Percentiles rank a stretch among this genome's conserved stretches.
These are phyloP conservation scores for Schizothorax lantsangensis DNA, from an alignment of 2,797 vertebrate genomes.

Conservation along the genomic window DNA sequence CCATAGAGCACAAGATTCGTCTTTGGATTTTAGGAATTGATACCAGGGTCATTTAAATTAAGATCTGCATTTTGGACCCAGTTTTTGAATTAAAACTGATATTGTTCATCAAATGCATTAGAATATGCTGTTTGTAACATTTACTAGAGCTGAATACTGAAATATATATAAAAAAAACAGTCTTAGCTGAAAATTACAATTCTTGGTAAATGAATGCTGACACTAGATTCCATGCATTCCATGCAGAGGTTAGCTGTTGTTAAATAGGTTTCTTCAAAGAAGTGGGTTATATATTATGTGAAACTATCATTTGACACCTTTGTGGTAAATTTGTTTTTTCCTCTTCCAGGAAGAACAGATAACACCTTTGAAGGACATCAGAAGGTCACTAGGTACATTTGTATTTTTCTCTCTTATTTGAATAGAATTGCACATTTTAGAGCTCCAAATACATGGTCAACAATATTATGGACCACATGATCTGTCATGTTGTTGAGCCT, in stretches of 20 bases:
- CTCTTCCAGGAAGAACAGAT: slow-evolving; percentile 6
- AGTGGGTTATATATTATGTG: neutral
- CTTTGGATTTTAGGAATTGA: neutral
- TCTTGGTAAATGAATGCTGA: neutral
- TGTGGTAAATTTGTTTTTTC: neutral
- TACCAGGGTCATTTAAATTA: neutral
- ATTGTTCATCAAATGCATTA: neutral
- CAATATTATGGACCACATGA: neutral
- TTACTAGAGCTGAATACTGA: neutral
- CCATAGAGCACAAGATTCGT: neutral
- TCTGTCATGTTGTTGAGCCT: neutral
- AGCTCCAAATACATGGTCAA: neutral
- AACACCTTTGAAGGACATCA: neutral
- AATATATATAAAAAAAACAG: too few relatives aligned
- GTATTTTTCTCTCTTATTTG: neutral
- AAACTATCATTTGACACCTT: slow-evolving; percentile 1
- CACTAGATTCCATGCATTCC: slow-evolving; percentile 2
- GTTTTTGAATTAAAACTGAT: neutral
- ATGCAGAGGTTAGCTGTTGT: neutral
- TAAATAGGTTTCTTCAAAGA: slow-evolving; percentile 4
- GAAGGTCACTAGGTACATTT: neutral
- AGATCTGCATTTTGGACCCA: neutral
- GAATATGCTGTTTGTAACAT: neutral
- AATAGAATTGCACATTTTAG: neutral
- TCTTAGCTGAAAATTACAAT: neutral